Evolutionary conservation across 2,888 invertebrate species (phyloP), one percentile per base, ranked within the genome.

Genomic region (Catocala nupta): DNA sequence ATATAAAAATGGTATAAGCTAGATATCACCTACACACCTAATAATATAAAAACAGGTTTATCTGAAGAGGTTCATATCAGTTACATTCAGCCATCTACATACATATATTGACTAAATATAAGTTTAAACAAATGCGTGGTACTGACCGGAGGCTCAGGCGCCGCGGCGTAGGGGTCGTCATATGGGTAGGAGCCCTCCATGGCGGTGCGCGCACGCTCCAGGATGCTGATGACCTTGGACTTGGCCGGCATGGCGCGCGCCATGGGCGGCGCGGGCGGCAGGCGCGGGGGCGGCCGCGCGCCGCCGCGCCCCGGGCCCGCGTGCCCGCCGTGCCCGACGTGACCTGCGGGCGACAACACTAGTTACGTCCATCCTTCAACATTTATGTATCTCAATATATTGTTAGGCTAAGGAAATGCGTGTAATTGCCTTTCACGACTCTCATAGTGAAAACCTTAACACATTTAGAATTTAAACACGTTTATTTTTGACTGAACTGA

Each of bases 211-310:
- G 97, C 97, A 59, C 97, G 95, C 89, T 97, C 97, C 77, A 98
- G 92, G 80, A 98, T 98, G 70, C 97, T 97, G 93, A 97, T 95
- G 65, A 97, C 97, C 93, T 97, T 97, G 64, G 96, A 96, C 90
- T 97, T 97, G 65, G 96, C 96, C 10, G 79, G 83, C 68, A 77
- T 73, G 55, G 77, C 57, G 39, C 72, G 54, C 96, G 95, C 84
- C 96, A 95, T 54, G 93, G 95, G 81, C 91, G 92, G 70, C 95
- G 95, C 56, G 92, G 81, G 68, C 73, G 81, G 68, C 80, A 83
- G 63, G 80, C 83, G 72, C 75, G 81, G 83, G 59, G 78, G 81
- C 55, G 75, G 81, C 65, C 73, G 70, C 51, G 63, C 65, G 70
- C 73, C 71, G 59, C 90, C 83, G 65, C 70, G 64, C 44, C 54